Percentiles rank a stretch among this genome's conserved stretches.
phyloP scores from a whole-genome alignment of 1,140 invertebrate species.

The honey bee (Apis mellifera) region DNA sequence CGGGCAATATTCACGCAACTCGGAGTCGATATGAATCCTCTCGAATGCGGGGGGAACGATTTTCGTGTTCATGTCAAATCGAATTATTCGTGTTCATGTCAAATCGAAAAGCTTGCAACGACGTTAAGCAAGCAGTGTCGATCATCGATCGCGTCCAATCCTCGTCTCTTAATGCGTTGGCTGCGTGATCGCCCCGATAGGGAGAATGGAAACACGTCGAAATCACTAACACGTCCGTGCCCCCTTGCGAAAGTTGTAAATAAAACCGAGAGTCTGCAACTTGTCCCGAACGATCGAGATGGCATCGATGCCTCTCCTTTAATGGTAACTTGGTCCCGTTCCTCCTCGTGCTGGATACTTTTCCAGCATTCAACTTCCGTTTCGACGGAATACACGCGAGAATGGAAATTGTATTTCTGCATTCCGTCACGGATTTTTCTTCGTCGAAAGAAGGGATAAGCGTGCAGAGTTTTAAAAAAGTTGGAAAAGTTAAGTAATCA shows the following conservation, averaged over 20 bases:
- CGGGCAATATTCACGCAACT: no score
- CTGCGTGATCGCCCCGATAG: slow-evolving; percentile 7
- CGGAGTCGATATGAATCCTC: not conserved
- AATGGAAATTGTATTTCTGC: no score
- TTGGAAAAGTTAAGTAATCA: no score
- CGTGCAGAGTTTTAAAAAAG: no score
- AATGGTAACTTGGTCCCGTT: not conserved
- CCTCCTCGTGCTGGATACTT: not conserved
- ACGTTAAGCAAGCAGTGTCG: slow-evolving; percentile 13
- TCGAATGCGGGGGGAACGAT: not conserved
- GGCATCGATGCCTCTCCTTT: slow-evolving; percentile 11
- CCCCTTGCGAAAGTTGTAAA: slow-evolving; percentile 7
- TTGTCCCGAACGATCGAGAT: not conserved
- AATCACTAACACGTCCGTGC: not conserved
- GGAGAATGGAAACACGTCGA: slow-evolving; percentile 39
- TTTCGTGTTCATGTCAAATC: not conserved
- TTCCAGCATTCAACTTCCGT: not conserved
- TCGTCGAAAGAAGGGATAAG: no score
- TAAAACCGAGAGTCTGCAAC: not conserved
- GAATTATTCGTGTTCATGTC: not conserved
- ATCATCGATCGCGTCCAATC: slow-evolving; percentile 54
- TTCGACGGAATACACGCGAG: not conserved
- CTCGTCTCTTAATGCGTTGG: not conserved
- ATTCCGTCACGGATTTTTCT: no score
- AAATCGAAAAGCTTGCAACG: not conserved